Base-by-base conservation (phyloP, 2,888 invertebrate species). In the Stenurella melanura region DNA sequence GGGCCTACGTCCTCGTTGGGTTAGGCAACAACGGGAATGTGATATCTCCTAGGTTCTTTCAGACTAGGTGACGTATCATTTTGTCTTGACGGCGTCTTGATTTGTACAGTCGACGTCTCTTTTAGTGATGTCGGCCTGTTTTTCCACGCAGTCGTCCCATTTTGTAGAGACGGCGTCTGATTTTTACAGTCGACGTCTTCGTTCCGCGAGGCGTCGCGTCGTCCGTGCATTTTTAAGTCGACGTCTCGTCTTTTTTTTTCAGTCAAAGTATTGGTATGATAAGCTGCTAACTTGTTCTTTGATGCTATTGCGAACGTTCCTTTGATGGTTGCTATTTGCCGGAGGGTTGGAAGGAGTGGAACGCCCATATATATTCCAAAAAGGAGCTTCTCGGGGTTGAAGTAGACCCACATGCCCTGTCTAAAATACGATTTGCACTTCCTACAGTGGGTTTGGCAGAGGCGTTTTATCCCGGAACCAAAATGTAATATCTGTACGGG, bases 361-460 rank as follows among this genome's bases (percentile, higher is more conserved):
- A 38, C 2, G 38, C 38, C 10, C 3, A 2, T 1, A n/a, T 3
- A 5, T 38, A 34, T 4, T n/a, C n/a, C 5, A 64, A 38, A 17
- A 34, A 34, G n/a, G 64, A 64, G n/a, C 34, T 64, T 12, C n/a
- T 64, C 0, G 38, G 38, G 11, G 34, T 1, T 10, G 63, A 64
- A 6, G 2, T 34, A 4, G 64, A 64, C 38, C 64, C 38, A 5
- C 64, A 64, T 15, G 30, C 34, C 17, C 34, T 38, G 7, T 17
- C 15, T 17, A 64, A 64, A 4, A 38, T 64, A 6, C 4, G 64
- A 4, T 64, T 64, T 3, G 64, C 38, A 7, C 11, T 64, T 7
- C 64, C 64, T 10, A 64, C 64, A n/a, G 38, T 64, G 34, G 64
- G 64, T n/a, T 4, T 64, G 12, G 64, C 34, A 1, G 38, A 38